Base-by-base conservation (phyloP, 2,113 vertebrate genomes). In the Malurus cyaneus region DNA sequence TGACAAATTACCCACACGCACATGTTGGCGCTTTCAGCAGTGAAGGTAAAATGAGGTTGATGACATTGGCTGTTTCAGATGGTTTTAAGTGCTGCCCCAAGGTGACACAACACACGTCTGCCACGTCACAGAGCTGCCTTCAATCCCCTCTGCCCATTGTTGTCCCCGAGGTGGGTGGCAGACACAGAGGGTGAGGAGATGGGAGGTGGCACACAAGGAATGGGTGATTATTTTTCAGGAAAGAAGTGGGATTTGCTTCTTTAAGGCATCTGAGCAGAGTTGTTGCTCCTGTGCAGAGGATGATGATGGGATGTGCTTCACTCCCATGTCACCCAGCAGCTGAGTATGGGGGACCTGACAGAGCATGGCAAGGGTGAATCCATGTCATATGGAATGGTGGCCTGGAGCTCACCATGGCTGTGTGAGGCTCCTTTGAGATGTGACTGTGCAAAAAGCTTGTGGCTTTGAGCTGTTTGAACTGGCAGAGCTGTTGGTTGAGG, bases 91-190 rank as follows among this genome's bases (percentile, higher is more conserved):
- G 2, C 57, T 81, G 39, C 73, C 65, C 44, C 69, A 11, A 39
- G 64, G 66, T 10, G 36, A n/a, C 5, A 2, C 4, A 25, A 3
- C 7, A 80, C 24, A 20, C 39, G 5, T 24, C 69, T 39, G 20
- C n/a, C 29, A 0, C 59, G 61, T 17, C 0, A 0, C 41, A 23
- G 57, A 18, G 66, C 0, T 46, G 59, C 42, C 44, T 6, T 14
- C 11, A 5, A 13, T 17, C 23, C 32, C 21, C 26, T 36, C 25
- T 6, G 10, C 3, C 52, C 64, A 0, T 0, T 5, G 34, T 2
- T 52, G 57, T 78, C 32, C 72, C 72, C 28, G 2, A 3, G 47
- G 9, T 7, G 26, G 67, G 39, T 85, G 88, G 72, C 80, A 32
- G 0, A 2, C 60, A 11, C 18, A 6, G 57, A 14, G 42, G 34